Evolutionary conservation across 2,888 invertebrate genomes (phyloP).

Genomic region (Chirona hameri): DNA sequence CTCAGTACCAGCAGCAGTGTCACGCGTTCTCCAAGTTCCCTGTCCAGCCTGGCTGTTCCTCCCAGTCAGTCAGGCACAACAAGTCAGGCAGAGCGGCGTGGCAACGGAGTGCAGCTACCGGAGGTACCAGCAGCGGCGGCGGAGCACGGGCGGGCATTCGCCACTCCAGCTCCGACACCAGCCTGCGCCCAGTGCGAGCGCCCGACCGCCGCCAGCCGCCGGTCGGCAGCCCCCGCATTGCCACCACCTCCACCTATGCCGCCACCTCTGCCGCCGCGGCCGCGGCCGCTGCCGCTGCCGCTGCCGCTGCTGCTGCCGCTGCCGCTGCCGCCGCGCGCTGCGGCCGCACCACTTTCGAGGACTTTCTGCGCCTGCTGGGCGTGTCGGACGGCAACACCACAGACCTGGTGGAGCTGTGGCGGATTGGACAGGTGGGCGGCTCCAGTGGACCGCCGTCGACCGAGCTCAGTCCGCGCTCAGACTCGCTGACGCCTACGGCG

Average conservation of each 20-base stretch:
- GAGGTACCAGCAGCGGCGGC: not conserved
- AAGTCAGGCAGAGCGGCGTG: not conserved
- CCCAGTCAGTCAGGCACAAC: not conserved
- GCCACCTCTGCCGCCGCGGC: not conserved
- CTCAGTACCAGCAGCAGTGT: not conserved
- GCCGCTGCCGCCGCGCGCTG: not conserved
- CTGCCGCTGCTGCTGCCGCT: not conserved
- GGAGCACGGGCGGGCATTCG: not conserved
- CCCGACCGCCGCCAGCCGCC: not conserved
- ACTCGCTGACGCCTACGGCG: slow-evolving; percentile 3
- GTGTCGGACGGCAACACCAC: slow-evolving; percentile 23
- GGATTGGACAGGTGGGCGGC: slow-evolving; percentile 6
- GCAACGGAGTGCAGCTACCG: not conserved
- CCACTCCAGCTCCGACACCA: not conserved
- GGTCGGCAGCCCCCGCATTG: not conserved
- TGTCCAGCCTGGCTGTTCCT: not conserved
- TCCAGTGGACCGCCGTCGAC: slow-evolving; percentile 6
- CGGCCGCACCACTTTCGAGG: slow-evolving; percentile 8
- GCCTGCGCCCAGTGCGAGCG: not conserved
- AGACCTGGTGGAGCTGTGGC: slow-evolving; percentile 8
- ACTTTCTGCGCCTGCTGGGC: slow-evolving; percentile 2
- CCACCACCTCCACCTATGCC: too few relatives aligned
- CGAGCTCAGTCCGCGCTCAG: slow-evolving; percentile 5
- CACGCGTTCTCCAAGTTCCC: not conserved
- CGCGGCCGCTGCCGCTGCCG: not conserved